Evolutionary conservation across 2,797 vertebrate genomes (phyloP).

Genomic region (Periparus ater): DNA sequence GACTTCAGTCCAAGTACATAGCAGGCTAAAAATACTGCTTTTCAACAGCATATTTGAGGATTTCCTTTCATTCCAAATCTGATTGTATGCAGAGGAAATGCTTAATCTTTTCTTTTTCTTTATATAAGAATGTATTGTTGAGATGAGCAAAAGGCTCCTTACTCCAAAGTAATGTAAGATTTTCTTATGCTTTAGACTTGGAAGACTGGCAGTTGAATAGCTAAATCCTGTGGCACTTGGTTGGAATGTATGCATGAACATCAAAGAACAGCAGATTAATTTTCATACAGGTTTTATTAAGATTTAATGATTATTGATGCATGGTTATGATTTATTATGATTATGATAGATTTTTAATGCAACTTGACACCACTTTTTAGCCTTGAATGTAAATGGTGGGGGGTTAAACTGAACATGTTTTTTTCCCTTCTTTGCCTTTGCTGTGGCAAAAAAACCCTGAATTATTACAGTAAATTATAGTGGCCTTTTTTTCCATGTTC

Average conservation of each 20-base stretch:
- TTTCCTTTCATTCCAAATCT: constrained; percentile 15
- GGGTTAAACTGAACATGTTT: neutral
- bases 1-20: neutral
- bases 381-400: neutral
- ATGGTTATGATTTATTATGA: too few relatives aligned
- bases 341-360: neutral
- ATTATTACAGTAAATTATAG: neutral
- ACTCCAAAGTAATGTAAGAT: neutral
- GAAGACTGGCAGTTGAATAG: neutral
- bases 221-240: neutral
- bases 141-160: neutral
- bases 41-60: neutral
- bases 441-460: neutral
- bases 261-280: neutral
- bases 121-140: neutral
- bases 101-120: neutral
- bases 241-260: neutral
- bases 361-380: neutral
- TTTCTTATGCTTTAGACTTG: neutral
- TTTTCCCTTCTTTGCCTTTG: neutral
- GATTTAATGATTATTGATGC: neutral
- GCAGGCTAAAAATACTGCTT: neutral
- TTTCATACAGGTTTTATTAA: neutral
- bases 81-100: neutral
- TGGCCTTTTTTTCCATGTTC: neutral